phyloP scores from a whole-genome alignment of 2,888 invertebrate genomes.

The Scaptodrosophila latifasciaeformis region DNA sequence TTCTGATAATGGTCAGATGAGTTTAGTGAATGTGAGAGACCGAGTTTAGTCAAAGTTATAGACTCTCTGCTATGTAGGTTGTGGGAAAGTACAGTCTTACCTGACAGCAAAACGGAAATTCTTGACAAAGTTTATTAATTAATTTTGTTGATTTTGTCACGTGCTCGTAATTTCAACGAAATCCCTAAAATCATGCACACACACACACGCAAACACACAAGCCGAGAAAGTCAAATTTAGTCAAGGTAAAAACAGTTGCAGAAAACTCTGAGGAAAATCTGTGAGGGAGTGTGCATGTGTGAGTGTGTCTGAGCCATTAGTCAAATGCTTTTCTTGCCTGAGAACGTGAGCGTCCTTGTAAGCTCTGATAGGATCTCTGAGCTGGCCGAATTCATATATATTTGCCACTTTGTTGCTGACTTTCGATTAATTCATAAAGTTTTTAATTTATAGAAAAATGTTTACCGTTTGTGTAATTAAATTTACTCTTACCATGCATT shows the following conservation, averaged over 20 bases:
- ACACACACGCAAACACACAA: conserved; percentile 7
- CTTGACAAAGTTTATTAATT: conserved; percentile 66
- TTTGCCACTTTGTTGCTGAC: too few relatives aligned
- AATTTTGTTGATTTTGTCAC: conserved; percentile 69
- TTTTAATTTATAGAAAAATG: too few relatives aligned
- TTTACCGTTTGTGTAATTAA: too few relatives aligned
- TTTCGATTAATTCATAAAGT: too few relatives aligned
- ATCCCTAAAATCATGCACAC: conserved; percentile 55
- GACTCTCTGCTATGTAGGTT: background rate
- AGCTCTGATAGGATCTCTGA: too few relatives aligned
- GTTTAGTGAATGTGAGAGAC: too few relatives aligned
- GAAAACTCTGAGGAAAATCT: conserved; percentile 9
- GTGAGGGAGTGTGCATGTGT: background rate
- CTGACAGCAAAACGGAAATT: conserved; percentile 38
- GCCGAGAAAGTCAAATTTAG: conserved; percentile 20
- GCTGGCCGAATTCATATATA: too few relatives aligned
- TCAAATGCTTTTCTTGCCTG: conserved; percentile 50
- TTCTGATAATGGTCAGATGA: too few relatives aligned
- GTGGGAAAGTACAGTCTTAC: background rate
- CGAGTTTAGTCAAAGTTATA: too few relatives aligned
- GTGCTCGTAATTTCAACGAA: conserved; percentile 57
- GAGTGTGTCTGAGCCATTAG: conserved; percentile 40
- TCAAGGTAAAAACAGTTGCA: conserved; percentile 46
- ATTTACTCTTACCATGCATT: too few relatives aligned
- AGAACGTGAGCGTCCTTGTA: too few relatives aligned